phyloP scores from a whole-genome alignment of 92 coral and sea anemone species.

The Parazoanthus swiftii region DNA sequence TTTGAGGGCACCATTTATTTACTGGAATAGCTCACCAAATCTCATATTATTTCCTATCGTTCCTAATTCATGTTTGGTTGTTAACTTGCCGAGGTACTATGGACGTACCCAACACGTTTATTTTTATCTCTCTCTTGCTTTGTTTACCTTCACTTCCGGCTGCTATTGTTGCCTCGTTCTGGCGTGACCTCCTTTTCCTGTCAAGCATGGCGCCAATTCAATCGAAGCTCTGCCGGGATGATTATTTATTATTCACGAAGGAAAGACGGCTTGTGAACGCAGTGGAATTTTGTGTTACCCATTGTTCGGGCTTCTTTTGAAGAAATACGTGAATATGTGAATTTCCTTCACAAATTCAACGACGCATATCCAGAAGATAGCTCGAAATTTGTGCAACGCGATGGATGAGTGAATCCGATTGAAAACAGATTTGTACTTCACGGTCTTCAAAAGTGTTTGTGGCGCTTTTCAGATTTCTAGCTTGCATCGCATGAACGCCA shows the following conservation, averaged over 20 bases:
- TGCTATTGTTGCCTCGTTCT: constrained; percentile 38
- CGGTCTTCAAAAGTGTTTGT: constrained; percentile 2
- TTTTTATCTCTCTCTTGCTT: constrained; percentile 3
- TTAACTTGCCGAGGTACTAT: too few relatives aligned
- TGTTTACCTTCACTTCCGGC: constrained; percentile 40
- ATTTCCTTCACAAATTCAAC: neutral
- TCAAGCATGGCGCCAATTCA: constrained; percentile 48
- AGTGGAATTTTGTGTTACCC: constrained; percentile 41
- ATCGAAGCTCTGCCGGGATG: constrained; percentile 37
- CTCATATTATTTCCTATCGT: neutral
- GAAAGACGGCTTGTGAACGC: constrained; percentile 37
- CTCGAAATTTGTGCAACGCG: constrained; percentile 14
- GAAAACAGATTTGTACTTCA: constrained; percentile 28
- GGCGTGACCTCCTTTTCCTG: constrained; percentile 37
- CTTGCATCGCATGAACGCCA: constrained; percentile 27
- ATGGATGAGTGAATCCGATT: constrained; percentile 42
- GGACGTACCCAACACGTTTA: neutral
- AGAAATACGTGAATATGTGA: constrained; percentile 29
- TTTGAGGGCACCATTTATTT: neutral
- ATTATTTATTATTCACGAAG: constrained; percentile 50
- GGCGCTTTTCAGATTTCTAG: constrained; percentile 26
- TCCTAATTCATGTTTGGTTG: neutral
- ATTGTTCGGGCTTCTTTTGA: constrained; percentile 23
- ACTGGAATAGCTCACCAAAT: neutral
- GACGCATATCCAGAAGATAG: neutral